A percentile compares a stretch with the other conserved stretches of the same genome.
Conservation (phyloP, 2,797 vertebrate species). For the Pangasius djambal region DNA sequence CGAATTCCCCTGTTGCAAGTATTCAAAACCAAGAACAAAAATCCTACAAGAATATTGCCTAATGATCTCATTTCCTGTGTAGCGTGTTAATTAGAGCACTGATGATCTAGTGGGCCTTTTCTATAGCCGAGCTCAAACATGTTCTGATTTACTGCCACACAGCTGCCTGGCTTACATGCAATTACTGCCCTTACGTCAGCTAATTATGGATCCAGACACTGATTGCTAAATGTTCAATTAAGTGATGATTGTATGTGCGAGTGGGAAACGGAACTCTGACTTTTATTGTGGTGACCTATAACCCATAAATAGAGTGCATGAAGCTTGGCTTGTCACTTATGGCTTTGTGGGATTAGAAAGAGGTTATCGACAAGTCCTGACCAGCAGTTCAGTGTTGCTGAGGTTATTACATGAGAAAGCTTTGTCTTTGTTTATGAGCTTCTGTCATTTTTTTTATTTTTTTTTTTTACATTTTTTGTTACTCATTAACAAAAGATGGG, state of each 20-base stretch:
- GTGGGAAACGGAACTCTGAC: constrained; percentile 63
- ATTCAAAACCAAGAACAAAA: constrained; percentile 38
- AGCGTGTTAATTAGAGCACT: constrained; percentile 69
- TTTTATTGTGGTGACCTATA: constrained; percentile 74
- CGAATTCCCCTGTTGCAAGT: constrained; percentile 62
- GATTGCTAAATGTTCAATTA: constrained; percentile 80
- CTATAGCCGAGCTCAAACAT: constrained; percentile 58
- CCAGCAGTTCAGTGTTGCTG: background rate
- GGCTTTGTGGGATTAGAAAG: constrained; percentile 43
- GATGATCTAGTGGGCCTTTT: constrained; percentile 65
- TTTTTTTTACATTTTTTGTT: constrained; percentile 3
- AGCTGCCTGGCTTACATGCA: constrained; percentile 70
- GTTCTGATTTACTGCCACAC: constrained; percentile 58
- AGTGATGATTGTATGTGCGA: constrained; percentile 71
- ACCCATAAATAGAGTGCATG: constrained; percentile 69
- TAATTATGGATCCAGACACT: constrained; percentile 69
- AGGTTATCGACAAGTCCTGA: constrained; percentile 31
- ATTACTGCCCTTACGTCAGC: constrained; percentile 72
- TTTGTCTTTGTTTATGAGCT: background rate
- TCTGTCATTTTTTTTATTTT: constrained; percentile 12
- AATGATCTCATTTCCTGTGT: constrained; percentile 70
- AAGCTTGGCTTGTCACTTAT: constrained; percentile 44
- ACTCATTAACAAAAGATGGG: background rate
- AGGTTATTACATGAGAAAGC: constrained; percentile 30
- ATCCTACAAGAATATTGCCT: constrained; percentile 45